A percentile compares a stretch with the other conserved stretches of the same genome.
Conservation (phyloP, 2,888 invertebrate species). For the Junonia oenone region DNA sequence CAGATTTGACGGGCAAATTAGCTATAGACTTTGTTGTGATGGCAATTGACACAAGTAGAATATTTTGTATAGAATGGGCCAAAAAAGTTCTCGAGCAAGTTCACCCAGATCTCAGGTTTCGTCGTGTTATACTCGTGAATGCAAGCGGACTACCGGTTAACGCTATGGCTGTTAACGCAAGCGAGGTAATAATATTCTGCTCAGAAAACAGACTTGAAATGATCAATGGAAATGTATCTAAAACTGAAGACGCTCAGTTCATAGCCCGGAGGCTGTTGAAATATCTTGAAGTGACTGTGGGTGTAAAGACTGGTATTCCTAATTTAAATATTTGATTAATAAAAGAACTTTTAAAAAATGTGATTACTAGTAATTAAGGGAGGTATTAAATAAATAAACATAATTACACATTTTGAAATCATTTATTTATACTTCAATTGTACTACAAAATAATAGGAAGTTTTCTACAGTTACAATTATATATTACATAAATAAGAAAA, state of each 20-base stretch:
- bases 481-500: constrained; percentile 76
- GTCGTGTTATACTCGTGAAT: constrained; percentile 63
- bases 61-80: constrained; percentile 65
- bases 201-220: constrained; percentile 56
- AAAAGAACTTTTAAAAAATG: not conserved
- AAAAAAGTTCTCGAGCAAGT: constrained; percentile 54
- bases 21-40: constrained; percentile 64
- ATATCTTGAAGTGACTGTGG: constrained; percentile 62
- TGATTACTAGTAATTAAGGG: not conserved
- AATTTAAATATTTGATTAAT: constrained; percentile 55
- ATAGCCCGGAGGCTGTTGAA: constrained; percentile 57
- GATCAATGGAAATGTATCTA: constrained; percentile 56
- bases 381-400: constrained; percentile 18
- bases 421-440: constrained; percentile 76
- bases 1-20: constrained; percentile 53
- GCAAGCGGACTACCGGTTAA: constrained; percentile 58
- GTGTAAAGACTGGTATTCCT: constrained; percentile 65
- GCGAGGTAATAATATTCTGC: constrained; percentile 55
- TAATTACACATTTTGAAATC: constrained; percentile 58
- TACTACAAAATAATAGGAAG: constrained; percentile 81
- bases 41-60: constrained; percentile 58
- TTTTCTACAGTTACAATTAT: constrained; percentile 75
- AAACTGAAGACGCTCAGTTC: constrained; percentile 44
- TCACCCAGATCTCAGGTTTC: constrained; percentile 58
- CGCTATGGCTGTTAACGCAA: constrained; percentile 58